Evolutionary conservation across 2,888 invertebrate species (phyloP).

Genomic region (Salpingus planirostris): DNA sequence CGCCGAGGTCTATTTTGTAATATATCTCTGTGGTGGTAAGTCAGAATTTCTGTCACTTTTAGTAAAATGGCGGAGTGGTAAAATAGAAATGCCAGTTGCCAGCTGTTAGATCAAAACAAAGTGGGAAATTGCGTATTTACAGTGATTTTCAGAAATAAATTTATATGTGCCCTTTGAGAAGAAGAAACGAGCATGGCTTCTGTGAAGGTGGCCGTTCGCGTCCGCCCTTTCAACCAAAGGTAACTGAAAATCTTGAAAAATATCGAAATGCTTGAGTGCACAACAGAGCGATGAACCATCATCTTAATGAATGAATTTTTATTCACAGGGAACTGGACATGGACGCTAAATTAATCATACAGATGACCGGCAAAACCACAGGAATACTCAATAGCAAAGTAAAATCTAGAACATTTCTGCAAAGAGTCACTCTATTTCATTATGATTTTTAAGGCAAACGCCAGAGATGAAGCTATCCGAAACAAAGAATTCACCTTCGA

Average conservation of each 20-base stretch:
- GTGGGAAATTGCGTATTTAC: conserved; percentile 2
- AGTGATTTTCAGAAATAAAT: conserved; percentile 4
- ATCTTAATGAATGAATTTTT: no score
- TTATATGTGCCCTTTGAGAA: conserved; percentile 5
- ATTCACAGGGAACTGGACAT: conserved; percentile 71
- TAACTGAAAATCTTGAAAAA: conserved; percentile 41
- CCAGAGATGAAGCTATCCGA: conserved; percentile 40
- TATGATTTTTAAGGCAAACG: conserved; percentile 31
- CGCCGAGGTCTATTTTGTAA: no score
- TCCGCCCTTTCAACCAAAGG: conserved; percentile 86
- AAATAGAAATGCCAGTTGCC: no score
- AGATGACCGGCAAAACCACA: conserved; percentile 80
- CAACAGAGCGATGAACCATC: conserved; percentile 30
- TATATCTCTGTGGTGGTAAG: no score
- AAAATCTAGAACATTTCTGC: no score
- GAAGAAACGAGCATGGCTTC: conserved; percentile 74
- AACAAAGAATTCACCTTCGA: conserved; percentile 84
- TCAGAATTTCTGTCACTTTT: no score
- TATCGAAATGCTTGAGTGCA: conserved; percentile 21
- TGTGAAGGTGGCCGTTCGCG: conserved; percentile 84
- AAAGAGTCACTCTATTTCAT: no score
- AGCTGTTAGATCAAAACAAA: conserved; percentile 1
- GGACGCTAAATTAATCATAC: conserved; percentile 72
- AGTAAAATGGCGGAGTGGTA: no score
- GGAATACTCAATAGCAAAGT: conserved; percentile 69